A percentile compares a stretch with the other conserved stretches of the same genome.
These are phyloP conservation scores for Scomberomorus guttatus DNA, from an alignment of 2,797 vertebrate species.

Conservation along the genomic window DNA sequence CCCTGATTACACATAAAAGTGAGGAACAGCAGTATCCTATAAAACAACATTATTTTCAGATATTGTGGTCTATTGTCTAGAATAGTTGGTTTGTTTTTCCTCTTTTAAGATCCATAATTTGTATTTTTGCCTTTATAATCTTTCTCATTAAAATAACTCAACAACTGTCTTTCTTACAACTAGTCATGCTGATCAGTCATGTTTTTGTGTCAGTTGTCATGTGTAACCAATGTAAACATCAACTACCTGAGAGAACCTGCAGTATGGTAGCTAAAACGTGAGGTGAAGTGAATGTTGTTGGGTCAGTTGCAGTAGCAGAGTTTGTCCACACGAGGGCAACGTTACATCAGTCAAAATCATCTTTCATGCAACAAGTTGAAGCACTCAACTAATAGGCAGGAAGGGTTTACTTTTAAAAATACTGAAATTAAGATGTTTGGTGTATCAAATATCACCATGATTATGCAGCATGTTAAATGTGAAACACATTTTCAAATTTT, in stretches of 20 bases:
- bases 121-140: background rate
- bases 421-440: too few relatives aligned
- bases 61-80: background rate
- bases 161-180: background rate
- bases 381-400: background rate
- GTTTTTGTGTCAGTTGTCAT: background rate
- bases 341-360: background rate
- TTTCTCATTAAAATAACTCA: background rate
- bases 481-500: background rate
- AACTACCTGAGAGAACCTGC: background rate
- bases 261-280: background rate
- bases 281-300: background rate
- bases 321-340: constrained; percentile 49
- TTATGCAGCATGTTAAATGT: background rate
- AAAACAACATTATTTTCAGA: too few relatives aligned
- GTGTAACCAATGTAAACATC: background rate
- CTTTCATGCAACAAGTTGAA: background rate
- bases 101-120: background rate
- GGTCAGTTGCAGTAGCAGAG: constrained; percentile 21
- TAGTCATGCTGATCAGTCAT: background rate
- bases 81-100: background rate
- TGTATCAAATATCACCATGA: background rate
- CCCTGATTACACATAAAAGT: background rate
- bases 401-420: background rate
- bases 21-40: background rate